phyloP scores from a whole-genome alignment of 2,113 vertebrate species.

The Mus spicilegus region DNA sequence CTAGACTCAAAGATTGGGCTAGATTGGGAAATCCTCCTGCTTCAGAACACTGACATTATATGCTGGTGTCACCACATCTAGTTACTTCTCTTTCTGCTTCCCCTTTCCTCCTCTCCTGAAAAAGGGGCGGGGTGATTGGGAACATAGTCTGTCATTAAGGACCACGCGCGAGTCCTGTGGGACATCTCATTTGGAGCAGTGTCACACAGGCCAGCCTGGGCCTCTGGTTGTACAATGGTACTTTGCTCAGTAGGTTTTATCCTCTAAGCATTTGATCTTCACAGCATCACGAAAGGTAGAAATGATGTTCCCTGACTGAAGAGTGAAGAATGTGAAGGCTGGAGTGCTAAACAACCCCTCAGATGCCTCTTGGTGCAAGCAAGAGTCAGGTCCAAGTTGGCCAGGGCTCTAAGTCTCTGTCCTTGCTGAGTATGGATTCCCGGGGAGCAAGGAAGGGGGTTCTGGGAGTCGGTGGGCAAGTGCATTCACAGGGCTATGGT shows the following conservation, averaged over 20 bases:
- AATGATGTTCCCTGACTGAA: neutral
- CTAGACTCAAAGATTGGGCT: neutral
- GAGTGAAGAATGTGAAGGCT: neutral
- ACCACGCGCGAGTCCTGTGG: accelerated
- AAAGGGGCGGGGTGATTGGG: neutral
- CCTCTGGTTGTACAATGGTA: too few species aligned
- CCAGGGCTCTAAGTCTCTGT: neutral
- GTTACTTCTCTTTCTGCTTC: too few species aligned
- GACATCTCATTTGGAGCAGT: accelerated
- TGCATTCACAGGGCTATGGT: accelerated
- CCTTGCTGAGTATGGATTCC: neutral
- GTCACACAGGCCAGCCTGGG: neutral
- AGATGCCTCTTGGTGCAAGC: neutral
- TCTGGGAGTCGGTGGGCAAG: accelerated
- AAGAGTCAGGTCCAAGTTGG: neutral
- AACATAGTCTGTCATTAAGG: neutral
- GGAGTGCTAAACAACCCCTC: neutral
- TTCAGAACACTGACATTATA: neutral
- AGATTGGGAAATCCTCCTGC: neutral
- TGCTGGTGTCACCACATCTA: neutral
- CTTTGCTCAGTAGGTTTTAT: neutral
- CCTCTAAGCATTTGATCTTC: neutral
- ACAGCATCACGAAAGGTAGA: accelerated
- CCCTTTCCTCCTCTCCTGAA: neutral
- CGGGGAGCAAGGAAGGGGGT: too few species aligned